phyloP scores from a whole-genome alignment of 2,797 vertebrate genomes.

The Danio aesculapii region DNA sequence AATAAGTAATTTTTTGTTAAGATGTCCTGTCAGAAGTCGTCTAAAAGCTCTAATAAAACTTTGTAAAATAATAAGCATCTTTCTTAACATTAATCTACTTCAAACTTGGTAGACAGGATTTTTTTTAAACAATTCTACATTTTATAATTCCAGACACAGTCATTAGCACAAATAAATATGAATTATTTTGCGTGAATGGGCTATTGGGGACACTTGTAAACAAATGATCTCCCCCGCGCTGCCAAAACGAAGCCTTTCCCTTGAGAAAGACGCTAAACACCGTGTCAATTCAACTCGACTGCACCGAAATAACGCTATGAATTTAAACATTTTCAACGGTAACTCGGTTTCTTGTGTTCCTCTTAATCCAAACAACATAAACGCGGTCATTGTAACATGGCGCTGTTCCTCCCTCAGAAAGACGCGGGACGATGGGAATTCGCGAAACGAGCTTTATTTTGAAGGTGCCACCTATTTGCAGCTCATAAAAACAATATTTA shows the following conservation, averaged over 20 bases:
- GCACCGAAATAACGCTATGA: slow-evolving; percentile 52
- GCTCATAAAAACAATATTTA: slow-evolving; percentile 91
- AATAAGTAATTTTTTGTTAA: not conserved
- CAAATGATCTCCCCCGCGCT: not conserved
- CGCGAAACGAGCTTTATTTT: slow-evolving; percentile 80
- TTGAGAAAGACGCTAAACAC: slow-evolving; percentile 46
- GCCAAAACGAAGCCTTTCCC: slow-evolving; percentile 47
- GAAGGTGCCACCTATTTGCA: slow-evolving; percentile 85
- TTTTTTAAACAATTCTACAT: not conserved
- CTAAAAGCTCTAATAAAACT: not conserved
- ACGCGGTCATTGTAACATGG: slow-evolving; percentile 60
- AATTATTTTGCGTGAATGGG: not conserved
- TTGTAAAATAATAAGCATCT: not conserved
- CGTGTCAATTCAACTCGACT: slow-evolving; percentile 53
- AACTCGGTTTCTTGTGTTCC: slow-evolving; percentile 54
- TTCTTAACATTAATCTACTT: no score
- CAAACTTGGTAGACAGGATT: not conserved
- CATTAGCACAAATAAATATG: not conserved
- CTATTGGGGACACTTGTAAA: not conserved
- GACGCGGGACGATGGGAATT: slow-evolving; percentile 59
- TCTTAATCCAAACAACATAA: slow-evolving; percentile 63
- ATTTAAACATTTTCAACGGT: slow-evolving; percentile 60
- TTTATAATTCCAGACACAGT: not conserved
- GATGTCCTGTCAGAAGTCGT: not conserved
- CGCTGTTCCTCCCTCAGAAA: slow-evolving; percentile 23